Conservation (phyloP, 1,140 invertebrate genomes). For the Daktulosphaira vitifoliae region DNA sequence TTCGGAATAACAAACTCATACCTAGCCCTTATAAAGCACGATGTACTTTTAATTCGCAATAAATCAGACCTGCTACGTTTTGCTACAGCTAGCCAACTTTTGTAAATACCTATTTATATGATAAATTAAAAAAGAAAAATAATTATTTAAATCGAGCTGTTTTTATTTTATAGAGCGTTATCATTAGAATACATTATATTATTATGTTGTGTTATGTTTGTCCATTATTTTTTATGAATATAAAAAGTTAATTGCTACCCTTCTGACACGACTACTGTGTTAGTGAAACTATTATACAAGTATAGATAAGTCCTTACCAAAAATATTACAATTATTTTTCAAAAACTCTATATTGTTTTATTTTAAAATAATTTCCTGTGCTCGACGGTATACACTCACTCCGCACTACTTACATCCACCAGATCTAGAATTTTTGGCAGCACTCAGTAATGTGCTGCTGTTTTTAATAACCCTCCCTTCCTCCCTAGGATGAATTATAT, state of each 20-base stretch:
- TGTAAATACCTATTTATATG: conserved; percentile 18
- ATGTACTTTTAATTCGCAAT: conserved; percentile 2
- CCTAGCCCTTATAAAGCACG: too few relatives aligned
- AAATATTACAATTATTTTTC: too few relatives aligned
- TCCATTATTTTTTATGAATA: neutral
- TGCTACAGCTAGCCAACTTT: conserved; percentile 11
- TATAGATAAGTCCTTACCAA: too few relatives aligned
- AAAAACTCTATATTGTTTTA: too few relatives aligned
- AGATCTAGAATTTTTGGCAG: neutral
- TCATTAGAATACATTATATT: neutral
- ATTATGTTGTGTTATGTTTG: conserved; percentile 24
- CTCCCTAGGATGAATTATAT: too few relatives aligned
- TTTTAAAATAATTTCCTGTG: conserved; percentile 24
- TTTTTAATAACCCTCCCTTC: neutral
- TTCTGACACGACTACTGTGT: too few relatives aligned
- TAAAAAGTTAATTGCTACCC: too few relatives aligned
- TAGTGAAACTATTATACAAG: too few relatives aligned
- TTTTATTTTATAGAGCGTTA: conserved; percentile 25
- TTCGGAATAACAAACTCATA: too few relatives aligned
- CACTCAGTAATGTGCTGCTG: conserved; percentile 1
- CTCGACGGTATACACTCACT: conserved; percentile 23
- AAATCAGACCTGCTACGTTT: neutral
- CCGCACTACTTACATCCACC: neutral
- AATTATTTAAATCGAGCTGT: conserved; percentile 15
- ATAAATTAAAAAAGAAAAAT: neutral